phyloP scores from a whole-genome alignment of 2,888 invertebrate species.

The Anoncus sp. region DNA sequence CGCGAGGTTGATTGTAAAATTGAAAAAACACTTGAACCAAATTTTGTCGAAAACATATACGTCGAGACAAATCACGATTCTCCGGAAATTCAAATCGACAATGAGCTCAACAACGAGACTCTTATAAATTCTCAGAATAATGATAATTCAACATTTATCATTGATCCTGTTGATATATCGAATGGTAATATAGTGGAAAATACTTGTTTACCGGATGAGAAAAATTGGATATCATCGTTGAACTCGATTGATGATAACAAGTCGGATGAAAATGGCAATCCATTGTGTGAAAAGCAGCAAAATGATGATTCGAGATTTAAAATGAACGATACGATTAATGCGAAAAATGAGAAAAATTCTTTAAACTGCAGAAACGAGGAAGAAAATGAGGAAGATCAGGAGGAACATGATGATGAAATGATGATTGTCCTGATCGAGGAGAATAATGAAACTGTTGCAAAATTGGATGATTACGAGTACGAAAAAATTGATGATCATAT shows the following conservation, averaged over 20 bases:
- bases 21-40: slow-evolving; percentile 17
- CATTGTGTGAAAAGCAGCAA: neutral
- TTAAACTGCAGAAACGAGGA: neutral
- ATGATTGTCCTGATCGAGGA: neutral
- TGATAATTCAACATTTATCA: neutral
- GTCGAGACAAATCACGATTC: neutral
- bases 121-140: neutral
- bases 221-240: neutral
- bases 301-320: neutral
- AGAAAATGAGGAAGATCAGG: neutral
- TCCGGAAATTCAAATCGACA: neutral
- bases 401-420: neutral
- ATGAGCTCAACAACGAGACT: no score
- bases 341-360: slow-evolving; percentile 4
- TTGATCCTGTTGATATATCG: slow-evolving; percentile 18
- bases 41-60: slow-evolving; percentile 45
- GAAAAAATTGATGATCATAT: slow-evolving; percentile 1
- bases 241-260: neutral
- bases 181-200: slow-evolving; percentile 40
- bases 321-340: neutral
- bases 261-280: slow-evolving; percentile 51
- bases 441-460: neutral
- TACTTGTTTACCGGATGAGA: neutral
- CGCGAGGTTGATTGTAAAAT: slow-evolving; percentile 31
- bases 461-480: no score